phyloP scores from a whole-genome alignment of 2,888 invertebrate genomes.

The Temnothorax ravouxi region DNA sequence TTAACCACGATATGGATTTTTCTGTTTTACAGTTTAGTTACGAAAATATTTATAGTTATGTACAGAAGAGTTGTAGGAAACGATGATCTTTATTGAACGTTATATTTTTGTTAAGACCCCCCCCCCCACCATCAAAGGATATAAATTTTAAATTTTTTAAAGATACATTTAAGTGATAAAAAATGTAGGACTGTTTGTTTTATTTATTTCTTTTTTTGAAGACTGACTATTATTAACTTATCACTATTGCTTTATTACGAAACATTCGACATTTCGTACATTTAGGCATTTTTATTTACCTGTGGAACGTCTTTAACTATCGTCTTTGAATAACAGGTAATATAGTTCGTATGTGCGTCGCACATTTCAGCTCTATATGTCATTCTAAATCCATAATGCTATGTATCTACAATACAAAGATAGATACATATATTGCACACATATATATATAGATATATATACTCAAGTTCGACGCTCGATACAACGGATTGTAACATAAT shows the following conservation, averaged over 20 bases:
- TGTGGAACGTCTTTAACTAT: neutral
- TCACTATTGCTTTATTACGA: neutral
- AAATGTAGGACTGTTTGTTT: neutral
- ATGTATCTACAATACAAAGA: neutral
- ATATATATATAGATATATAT: neutral
- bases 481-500: slow-evolving; percentile 45
- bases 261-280: neutral
- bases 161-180: neutral
- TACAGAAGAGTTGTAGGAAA: neutral
- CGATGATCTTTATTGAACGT: neutral
- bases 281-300: neutral
- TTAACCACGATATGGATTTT: neutral
- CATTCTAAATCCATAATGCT: neutral
- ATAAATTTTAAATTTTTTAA: slow-evolving; percentile 11
- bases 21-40: neutral
- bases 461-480: slow-evolving; percentile 19
- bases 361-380: slow-evolving; percentile 2
- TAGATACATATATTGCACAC: neutral
- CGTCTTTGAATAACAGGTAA: neutral
- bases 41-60: neutral
- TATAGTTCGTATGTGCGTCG: neutral
- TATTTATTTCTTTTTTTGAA: neutral
- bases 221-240: neutral
- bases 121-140: neutral
- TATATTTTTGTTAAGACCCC: neutral